Percentiles rank a stretch among this genome's conserved stretches.
Conservation (phyloP, 2,888 invertebrate genomes). For the Fabriciana adippe region DNA sequence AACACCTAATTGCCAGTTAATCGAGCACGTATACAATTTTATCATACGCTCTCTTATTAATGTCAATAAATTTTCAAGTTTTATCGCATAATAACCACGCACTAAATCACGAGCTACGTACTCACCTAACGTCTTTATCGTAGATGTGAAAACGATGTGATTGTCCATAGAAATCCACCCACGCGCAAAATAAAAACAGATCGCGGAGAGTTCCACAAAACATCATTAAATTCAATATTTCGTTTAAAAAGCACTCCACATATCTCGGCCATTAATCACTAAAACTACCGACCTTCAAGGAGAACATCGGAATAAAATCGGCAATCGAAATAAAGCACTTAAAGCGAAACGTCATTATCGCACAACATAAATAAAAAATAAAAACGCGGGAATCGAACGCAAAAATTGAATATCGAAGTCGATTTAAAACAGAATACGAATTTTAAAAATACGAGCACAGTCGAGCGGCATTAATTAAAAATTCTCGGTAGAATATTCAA, state of each 20-base stretch:
- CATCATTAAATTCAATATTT: slow-evolving; percentile 81
- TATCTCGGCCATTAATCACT: slow-evolving; percentile 81
- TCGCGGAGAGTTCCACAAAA: slow-evolving; percentile 68
- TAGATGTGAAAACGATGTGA: slow-evolving; percentile 39
- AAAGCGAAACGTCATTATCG: slow-evolving; percentile 82
- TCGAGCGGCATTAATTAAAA: slow-evolving; percentile 81
- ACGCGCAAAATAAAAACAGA: slow-evolving; percentile 54
- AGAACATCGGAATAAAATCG: slow-evolving; percentile 81
- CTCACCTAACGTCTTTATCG: slow-evolving; percentile 34
- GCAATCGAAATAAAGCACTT: slow-evolving; percentile 83
- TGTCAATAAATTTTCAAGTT: slow-evolving; percentile 52
- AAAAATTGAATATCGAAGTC: slow-evolving; percentile 81
- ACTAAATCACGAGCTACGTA: slow-evolving; percentile 22
- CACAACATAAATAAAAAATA: slow-evolving; percentile 80
- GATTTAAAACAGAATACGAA: slow-evolving; percentile 81
- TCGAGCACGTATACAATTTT: slow-evolving; percentile 51
- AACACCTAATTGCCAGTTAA: slow-evolving; percentile 49
- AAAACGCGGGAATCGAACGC: slow-evolving; percentile 75
- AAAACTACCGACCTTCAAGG: slow-evolving; percentile 80
- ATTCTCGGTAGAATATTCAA: slow-evolving; percentile 83
- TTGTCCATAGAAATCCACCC: slow-evolving; percentile 56
- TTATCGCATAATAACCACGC: slow-evolving; percentile 39
- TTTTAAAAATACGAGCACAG: slow-evolving; percentile 80
- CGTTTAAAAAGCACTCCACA: slow-evolving; percentile 81
- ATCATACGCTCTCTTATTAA: slow-evolving; percentile 50